Base-by-base conservation (phyloP, 2,797 vertebrate genomes). In the Varecia variegata region DNA sequence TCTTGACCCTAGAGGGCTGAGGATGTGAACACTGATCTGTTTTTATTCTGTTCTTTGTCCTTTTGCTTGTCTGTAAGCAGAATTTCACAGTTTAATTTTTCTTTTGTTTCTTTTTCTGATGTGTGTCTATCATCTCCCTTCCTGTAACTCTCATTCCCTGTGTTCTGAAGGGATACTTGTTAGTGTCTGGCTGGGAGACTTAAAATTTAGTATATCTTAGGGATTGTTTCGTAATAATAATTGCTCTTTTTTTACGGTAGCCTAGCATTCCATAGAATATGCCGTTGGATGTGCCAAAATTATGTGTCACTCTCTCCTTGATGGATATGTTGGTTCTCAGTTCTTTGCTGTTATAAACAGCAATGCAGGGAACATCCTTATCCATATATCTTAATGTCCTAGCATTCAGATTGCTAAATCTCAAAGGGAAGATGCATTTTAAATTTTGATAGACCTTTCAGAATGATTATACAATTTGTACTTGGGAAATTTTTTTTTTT, bases 51-150 rank as follows among this genome's bases (percentile, higher is more conserved):
- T 90, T 50, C 43, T 18, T 25, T 67, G 40, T 77, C 93, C 15
- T 65, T 68, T 93, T 43, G 73, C 35, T 83, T 87, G 52, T 88
- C 67, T 94, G 13, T 93, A 27, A 90, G 58, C n/a, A 12, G 14
- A 38, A 0, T 82, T 14, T 81, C 58, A 47, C 30, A 23, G 35
- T 52, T 68, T 50, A 7, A 23, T 35, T 35, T 89, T 70, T 9
- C 30, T 35, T 62, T 83, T 67, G n/a, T 30, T 40, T 70, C 54
- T 81, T 73, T 35, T 88, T 43, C 87, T 84, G 30, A 15, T 71
- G 62, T 97, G 68, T 90, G 50, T 94, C 20, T 89, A n/a, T 83
- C 79, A 77, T 82, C 58, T 32, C 27, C 32, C 38, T 95, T 62
- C 84, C 83, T 68, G 8, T 77, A 83, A 82, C 40, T 94, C 80